Conservation (phyloP, 2,113 vertebrate species). For the Chaetorhynchus papuensis region DNA sequence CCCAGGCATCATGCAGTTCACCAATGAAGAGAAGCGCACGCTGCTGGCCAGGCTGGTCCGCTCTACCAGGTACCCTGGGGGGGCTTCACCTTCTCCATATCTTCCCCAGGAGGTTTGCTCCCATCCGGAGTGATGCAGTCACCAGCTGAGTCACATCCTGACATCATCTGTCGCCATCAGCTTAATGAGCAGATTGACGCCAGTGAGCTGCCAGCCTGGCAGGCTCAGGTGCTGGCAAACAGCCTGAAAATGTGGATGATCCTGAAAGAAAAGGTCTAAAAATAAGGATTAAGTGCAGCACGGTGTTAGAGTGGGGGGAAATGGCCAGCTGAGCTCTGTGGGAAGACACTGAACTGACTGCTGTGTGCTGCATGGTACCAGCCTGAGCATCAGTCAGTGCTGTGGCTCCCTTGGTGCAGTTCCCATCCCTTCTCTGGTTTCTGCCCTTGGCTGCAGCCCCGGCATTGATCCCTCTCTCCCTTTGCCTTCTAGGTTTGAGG, state of each 20-base stretch:
- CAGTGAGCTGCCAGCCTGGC: not conserved
- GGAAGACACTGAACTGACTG: not conserved
- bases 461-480: not conserved
- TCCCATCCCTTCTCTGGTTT: not conserved
- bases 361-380: not conserved
- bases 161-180: accelerated
- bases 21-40: constrained; percentile 85
- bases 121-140: accelerated
- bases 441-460: not conserved
- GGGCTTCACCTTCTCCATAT: not conserved
- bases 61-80: constrained; percentile 81
- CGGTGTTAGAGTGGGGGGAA: accelerated
- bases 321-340: not conserved
- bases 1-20: constrained; percentile 88
- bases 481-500: constrained; percentile 83
- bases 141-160: not conserved
- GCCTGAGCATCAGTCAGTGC: not conserved
- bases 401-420: not conserved
- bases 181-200: not conserved
- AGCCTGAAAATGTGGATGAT: not conserved
- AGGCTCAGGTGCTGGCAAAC: not conserved
- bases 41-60: constrained; percentile 86
- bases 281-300: not conserved
- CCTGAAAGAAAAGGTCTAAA: not conserved
- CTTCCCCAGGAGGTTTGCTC: not conserved